A percentile compares a stretch with the other conserved stretches of the same genome.
phyloP scores from a whole-genome alignment of 2,888 invertebrate genomes.

The Cosmia trapezina region DNA sequence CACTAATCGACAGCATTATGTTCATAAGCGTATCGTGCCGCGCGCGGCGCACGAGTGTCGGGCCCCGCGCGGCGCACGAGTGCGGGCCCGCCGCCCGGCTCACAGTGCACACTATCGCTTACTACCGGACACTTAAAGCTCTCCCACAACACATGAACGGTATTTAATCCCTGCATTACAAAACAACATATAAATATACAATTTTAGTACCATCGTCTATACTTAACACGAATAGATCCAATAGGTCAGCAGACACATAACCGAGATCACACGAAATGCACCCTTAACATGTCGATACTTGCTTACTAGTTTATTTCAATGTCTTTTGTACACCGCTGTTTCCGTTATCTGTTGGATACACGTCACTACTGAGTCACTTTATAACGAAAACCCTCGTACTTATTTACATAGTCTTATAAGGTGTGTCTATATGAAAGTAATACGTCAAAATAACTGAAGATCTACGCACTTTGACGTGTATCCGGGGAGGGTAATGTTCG shows the following conservation, averaged over 20 bases:
- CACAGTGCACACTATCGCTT: conserved; percentile 34
- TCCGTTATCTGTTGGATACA: conserved; percentile 50
- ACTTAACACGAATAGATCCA: conserved; percentile 61
- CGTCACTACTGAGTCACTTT: conserved; percentile 33
- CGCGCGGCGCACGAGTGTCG: conserved; percentile 10
- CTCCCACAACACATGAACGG: conserved; percentile 72
- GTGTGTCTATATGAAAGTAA: conserved; percentile 51
- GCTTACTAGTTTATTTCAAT: conserved; percentile 47
- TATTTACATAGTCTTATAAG: conserved; percentile 42
- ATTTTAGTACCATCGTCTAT: conserved; percentile 67
- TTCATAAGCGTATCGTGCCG: conserved; percentile 68
- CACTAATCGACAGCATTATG: conserved; percentile 65
- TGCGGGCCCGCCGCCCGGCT: conserved; percentile 16
- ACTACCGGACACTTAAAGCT: conserved; percentile 70
- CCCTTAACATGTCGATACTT: conserved; percentile 55
- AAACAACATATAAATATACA: conserved; percentile 68
- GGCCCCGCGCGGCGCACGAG: conserved; percentile 13
- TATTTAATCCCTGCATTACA: conserved; percentile 72
- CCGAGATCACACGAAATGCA: conserved; percentile 68
- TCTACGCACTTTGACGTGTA: conserved; percentile 39
- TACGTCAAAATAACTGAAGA: conserved; percentile 51
- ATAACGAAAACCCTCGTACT: conserved; percentile 33
- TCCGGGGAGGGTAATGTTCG: conserved; percentile 26
- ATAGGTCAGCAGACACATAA: conserved; percentile 49
- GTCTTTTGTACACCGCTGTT: conserved; percentile 49